These are phyloP conservation scores for Hypomecis atomaria DNA, from an alignment of 2,888 invertebrate genomes.

Conservation along the genomic window DNA sequence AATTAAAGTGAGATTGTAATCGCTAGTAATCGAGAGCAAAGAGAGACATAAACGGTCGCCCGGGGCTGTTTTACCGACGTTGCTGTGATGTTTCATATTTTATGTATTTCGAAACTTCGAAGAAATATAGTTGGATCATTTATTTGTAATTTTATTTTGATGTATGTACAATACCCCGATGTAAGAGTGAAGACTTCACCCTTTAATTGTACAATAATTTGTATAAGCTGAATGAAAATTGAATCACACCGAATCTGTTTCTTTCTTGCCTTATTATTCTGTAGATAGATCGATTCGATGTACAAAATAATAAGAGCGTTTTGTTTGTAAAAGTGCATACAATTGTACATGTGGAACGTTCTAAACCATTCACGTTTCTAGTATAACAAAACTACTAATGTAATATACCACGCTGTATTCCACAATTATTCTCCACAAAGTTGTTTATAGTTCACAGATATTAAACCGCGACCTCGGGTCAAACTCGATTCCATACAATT, in stretches of 20 bases:
- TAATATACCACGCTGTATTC: conserved; percentile 6
- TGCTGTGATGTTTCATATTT: neutral
- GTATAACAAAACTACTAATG: neutral
- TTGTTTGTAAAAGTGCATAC: too few species aligned
- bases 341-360: too few species aligned
- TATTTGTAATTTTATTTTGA: neutral
- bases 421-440: conserved; percentile 42
- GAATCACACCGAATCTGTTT: too few species aligned
- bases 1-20: conserved; percentile 60
- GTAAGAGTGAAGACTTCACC: too few species aligned
- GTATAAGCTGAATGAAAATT: too few species aligned
- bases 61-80: conserved; percentile 38
- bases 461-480: conserved; percentile 66
- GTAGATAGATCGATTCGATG: too few species aligned
- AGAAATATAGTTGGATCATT: conserved; percentile 1
- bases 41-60: conserved; percentile 62
- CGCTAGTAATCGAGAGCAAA: conserved; percentile 57
- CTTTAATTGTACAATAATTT: too few species aligned
- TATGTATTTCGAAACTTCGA: neutral
- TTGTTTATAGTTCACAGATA: conserved; percentile 60
- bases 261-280: too few species aligned
- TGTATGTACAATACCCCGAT: too few species aligned
- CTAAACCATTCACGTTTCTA: neutral
- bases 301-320: neutral
- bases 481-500: conserved; percentile 65